These are phyloP conservation scores for Amblyjoppa proteus DNA, from an alignment of 2,888 invertebrate species.

Conservation along the genomic window DNA sequence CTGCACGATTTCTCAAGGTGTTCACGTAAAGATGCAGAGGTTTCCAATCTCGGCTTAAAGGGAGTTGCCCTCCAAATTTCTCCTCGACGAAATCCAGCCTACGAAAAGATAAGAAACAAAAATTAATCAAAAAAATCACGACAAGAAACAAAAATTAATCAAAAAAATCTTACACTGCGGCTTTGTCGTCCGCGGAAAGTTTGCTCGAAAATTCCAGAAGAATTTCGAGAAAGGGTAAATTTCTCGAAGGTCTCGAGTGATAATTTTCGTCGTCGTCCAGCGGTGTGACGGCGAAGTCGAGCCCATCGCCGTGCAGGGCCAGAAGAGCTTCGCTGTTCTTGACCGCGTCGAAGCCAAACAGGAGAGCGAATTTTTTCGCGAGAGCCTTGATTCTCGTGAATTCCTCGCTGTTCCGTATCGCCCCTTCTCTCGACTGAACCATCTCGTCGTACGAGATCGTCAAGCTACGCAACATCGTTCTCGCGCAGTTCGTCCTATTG, in stretches of 20 bases:
- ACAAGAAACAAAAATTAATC: not conserved
- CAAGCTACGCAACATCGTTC: slow-evolving; percentile 91
- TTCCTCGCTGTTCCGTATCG: slow-evolving; percentile 91
- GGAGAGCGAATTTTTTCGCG: slow-evolving; percentile 97
- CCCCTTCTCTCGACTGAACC: slow-evolving; percentile 82
- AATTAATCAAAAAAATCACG: slow-evolving; percentile 76
- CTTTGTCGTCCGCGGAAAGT: slow-evolving; percentile 97
- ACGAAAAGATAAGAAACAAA: slow-evolving; percentile 54
- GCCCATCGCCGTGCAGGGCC: slow-evolving; percentile 97
- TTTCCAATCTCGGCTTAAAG: slow-evolving; percentile 97
- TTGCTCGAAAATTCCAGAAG: slow-evolving; percentile 98
- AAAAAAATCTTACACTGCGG: slow-evolving; percentile 89
- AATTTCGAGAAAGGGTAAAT: slow-evolving; percentile 97
- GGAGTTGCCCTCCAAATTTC: slow-evolving; percentile 92
- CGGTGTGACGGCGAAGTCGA: slow-evolving; percentile 93
- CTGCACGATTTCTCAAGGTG: slow-evolving; percentile 95
- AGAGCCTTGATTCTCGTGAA: slow-evolving; percentile 97
- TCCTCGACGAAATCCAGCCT: slow-evolving; percentile 94
- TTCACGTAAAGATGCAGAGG: slow-evolving; percentile 95
- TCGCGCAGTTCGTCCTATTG: slow-evolving; percentile 97
- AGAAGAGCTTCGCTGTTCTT: slow-evolving; percentile 99
- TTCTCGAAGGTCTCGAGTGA: slow-evolving; percentile 93
- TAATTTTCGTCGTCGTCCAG: slow-evolving; percentile 89
- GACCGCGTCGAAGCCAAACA: slow-evolving; percentile 98
- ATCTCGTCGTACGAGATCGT: slow-evolving; percentile 94